Evolutionary conservation across 2,797 vertebrate genomes (phyloP), one percentile per base, ranked within the genome.

Genomic region (Protosalanx chinensis): DNA sequence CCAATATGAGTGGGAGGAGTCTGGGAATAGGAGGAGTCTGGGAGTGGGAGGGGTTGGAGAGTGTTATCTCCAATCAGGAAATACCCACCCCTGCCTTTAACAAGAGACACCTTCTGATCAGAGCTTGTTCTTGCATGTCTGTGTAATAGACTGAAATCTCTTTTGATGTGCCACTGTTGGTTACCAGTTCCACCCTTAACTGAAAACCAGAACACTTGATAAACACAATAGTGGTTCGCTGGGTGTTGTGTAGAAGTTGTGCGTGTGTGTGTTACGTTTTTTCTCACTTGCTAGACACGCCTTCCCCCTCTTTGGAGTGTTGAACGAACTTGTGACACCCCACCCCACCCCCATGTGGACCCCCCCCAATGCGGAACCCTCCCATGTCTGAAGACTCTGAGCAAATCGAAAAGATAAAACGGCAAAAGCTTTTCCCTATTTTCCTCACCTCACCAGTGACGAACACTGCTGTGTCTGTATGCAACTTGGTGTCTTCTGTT

Each of bases 61-160:
- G 81, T 76, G 89, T 88, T 89, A 78, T 80, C 76, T 86, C 80
- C 75, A 73, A 77, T 84, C 73, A 83, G 87, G 51, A 86, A 84
- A 67, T 79, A 72, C 85, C 88, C 88, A 86, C 84, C 88, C 83
- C 83, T 88, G 89, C 88, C 87, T 91, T 90, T 88, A 87, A 89
- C 82, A 77, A 76, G 60, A 84, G 82, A 86, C 83, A 80, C 76
- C 84, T 84, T 82, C 81, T 79, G 84, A 87, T 74, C 82, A 85
- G 77, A 80, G 82, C 72, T 51, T 66, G 74, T 81, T 69, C 75
- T 79, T 33, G 78, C 84, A 85, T 85, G 84, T 88, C 74, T 87
- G 79, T 88, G 81, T 88, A 72, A 68, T 53, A 70, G 72, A 84
- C 67, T 20, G 51, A 77, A 77, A 77, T 73, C 46, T 77, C 67